Conservation (phyloP, 2,797 vertebrate genomes). For the Rhinichthys osculus region DNA sequence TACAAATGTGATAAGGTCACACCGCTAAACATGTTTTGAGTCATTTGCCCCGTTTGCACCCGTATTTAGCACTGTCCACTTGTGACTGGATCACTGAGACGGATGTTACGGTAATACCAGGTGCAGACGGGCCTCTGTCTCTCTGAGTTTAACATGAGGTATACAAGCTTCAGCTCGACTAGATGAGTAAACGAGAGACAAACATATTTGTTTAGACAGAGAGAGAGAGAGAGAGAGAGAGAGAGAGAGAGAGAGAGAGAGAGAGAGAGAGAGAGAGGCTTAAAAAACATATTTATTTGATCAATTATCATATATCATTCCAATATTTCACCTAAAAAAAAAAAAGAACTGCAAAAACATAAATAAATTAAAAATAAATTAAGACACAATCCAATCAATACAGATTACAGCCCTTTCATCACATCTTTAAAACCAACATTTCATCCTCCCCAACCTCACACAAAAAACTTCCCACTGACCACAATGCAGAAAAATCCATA, state of each 20-base stretch:
- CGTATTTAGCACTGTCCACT: not conserved
- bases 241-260: not conserved
- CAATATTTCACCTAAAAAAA: no score
- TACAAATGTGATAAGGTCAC: not conserved
- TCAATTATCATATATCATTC: no score
- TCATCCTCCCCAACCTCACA: no score
- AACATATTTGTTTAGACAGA: constrained; percentile 37
- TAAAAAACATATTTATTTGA: no score
- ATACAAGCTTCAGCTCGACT: constrained; percentile 4
- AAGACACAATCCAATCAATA: no score
- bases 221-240: constrained; percentile 3
- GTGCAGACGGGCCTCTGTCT: not conserved
- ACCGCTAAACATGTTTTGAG: not conserved
- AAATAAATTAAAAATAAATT: no score
- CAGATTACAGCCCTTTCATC: no score
- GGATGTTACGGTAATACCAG: not conserved
- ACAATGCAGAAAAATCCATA: no score
- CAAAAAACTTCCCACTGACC: no score
- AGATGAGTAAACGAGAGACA: constrained; percentile 11
- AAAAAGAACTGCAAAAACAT: no score
- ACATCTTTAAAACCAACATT: no score
- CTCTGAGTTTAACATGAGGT: constrained; percentile 3
- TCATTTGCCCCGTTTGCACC: not conserved
- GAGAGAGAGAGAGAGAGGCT: no score
- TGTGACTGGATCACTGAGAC: not conserved